phyloP scores from a whole-genome alignment of 2,113 vertebrate genomes.

The Pleuronectes platessa region DNA sequence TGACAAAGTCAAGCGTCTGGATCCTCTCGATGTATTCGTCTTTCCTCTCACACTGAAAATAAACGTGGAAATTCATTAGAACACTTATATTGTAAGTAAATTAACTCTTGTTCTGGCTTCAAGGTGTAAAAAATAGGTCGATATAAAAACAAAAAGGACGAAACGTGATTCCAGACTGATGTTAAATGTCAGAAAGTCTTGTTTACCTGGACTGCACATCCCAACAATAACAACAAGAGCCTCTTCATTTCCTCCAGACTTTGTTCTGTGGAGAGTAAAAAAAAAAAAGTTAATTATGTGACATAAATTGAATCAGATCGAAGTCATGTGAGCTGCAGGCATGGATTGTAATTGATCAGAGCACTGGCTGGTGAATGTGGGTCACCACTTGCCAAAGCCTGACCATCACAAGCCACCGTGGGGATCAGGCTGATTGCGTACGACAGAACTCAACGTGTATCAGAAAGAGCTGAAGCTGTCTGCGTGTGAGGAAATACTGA shows the following conservation, averaged over 20 bases:
- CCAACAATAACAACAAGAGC: constrained; percentile 89
- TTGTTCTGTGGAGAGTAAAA: constrained; percentile 82
- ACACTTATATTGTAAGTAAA: not conserved
- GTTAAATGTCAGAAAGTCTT: not conserved
- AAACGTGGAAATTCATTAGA: constrained; percentile 15
- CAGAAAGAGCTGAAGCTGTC: not conserved
- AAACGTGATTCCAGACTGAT: not conserved
- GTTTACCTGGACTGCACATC: constrained; percentile 94
- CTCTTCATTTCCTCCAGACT: constrained; percentile 93
- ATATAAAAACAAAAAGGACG: not conserved
- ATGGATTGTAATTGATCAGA: constrained; percentile 28
- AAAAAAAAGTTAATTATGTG: constrained; percentile 19
- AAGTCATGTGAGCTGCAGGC: constrained; percentile 19
- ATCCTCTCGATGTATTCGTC: constrained; percentile 95
- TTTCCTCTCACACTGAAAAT: constrained; percentile 91
- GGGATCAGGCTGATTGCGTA: constrained; percentile 48
- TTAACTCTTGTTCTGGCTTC: not conserved
- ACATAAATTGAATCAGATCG: constrained; percentile 7
- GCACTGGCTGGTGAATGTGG: constrained; percentile 48
- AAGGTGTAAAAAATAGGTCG: not conserved
- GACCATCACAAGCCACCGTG: constrained; percentile 30
- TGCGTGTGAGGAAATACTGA: constrained; percentile 6
- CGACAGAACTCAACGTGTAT: constrained; percentile 30
- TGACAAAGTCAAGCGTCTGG: constrained; percentile 92
- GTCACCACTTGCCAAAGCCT: constrained; percentile 54